Evolutionary conservation across 2,888 invertebrate genomes (phyloP), one percentile per base, ranked within the genome.

Genomic region (Tineola bisselliella): DNA sequence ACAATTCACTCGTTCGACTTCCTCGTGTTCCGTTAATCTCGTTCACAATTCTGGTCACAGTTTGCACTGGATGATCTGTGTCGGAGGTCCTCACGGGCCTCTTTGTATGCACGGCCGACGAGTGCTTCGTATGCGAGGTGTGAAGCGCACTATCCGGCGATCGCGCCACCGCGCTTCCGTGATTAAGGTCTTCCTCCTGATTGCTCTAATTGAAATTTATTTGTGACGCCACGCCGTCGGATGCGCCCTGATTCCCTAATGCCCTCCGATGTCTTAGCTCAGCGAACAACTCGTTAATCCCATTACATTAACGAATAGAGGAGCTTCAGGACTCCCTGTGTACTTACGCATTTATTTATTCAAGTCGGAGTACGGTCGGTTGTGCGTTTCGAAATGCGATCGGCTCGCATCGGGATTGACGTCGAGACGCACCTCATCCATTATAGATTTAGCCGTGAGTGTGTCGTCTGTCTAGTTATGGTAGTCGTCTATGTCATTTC

Each of bases 171-270:
- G 68, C 69, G 74, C 80, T 86, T 84, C 86, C 83, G 83, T 77
- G 76, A 79, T 60, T 44, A 13, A n/a, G 25, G 3, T 25, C 66
- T 63, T 71, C 69, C 71, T 70, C 71, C 74, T 73, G 76, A 78
- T 78, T 81, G 81, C 80, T 79, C 81, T 84, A 84, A 84, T 84
- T 84, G 81, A 83, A 81, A 81, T 81, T 81, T 79, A 81, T 79
- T 75, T 70, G 71, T 43, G 52, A 56, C 66, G 66, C 69, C 66
- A 56, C 66, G 66, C 69, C 66, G 65, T 65, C 25, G 64, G 65
- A 67, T 66, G 72, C 74, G 74, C 73, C 67, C 71, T 67, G 77
- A 70, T 78, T 81, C 70, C 73, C 71, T 69, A 69, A 73, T 70
- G 68, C 64, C 67, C 65, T 62, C 6, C 38, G 60, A 43, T 18